Base-by-base conservation (phyloP, 2,113 vertebrate species). In the Artemisiospiza belli region DNA sequence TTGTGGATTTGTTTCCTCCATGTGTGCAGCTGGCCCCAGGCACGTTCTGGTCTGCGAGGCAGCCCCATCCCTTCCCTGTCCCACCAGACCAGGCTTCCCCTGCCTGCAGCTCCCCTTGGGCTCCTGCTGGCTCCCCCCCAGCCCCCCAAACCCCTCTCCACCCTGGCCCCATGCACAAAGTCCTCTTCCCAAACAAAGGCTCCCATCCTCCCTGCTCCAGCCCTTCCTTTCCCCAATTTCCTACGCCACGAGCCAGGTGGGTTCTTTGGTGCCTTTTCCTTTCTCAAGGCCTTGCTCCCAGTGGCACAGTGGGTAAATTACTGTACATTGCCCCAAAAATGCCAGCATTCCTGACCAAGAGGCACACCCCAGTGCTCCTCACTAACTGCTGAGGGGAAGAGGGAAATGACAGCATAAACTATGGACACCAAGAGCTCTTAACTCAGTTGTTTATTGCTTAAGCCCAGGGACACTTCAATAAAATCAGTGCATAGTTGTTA, bases 371-470 rank as follows among this genome's bases (percentile, higher is more conserved):
- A 0, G 2, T 5, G n/a, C 47, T 28, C 67, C 20, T 14, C 24
- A 3, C 30, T 4, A 9, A 5, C 30, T 46, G 37, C 55, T 49
- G 64, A 33, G 28, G 61, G 66, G 16, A 10, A 31, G 46, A 52
- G 61, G 31, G 43, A 64, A 57, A 5, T 1, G 2, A 30, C 47
- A 75, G 20, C 58, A 37, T 0, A 44, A 66, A 49, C 31, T 47
- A 31, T 2, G 0, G 33, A 28, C 12, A 64, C 27, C 11, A 23
- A 46, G 55, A 78, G 35, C 33, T 64, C 7, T 0, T 77, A 46
- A 10, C 4, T 80, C 46, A 55, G 13, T 54, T 5, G 0, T 97
- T 96, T 97, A 97, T 95, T 97, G 69, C 54, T 87, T 54, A 84
- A 94, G 90, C 76, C 89, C 76, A 57, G 39, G 91, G 69, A 83